Base-by-base conservation (phyloP, 2,797 vertebrate species). In the Remorina albescens region DNA sequence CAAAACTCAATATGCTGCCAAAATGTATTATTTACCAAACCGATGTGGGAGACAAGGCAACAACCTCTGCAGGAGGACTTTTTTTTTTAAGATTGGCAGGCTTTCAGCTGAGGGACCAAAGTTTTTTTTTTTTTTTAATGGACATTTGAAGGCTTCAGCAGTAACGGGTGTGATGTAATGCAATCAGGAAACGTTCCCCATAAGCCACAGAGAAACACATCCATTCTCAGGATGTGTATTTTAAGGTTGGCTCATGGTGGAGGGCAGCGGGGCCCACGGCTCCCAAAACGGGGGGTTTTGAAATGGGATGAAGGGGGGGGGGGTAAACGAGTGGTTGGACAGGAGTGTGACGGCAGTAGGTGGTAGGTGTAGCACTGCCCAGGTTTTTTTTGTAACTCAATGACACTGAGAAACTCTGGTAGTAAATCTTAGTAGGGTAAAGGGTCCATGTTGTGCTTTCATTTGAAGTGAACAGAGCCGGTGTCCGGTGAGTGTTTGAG, bases 181-280 rank as follows among this genome's bases (percentile, higher is more conserved):
- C 74, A 69, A 86, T 82, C 75, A 88, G 88, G 78, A 90, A 89
- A 87, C 60, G 75, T 80, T 85, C 83, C 21, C 47, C 71, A 65
- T 87, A 73, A 83, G 80, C 66, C 42, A 8, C 30, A 1, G 64
- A 79, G 85, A 84, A 88, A 85, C 63, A 5, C 80, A 85, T 82
- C 83, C 82, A 74, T 72, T 71, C 74, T 79, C 80, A 87, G 66
- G 83, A 83, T 81, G 87, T 86, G 78, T 93, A 90, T 90, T 93
- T 93, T 90, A 89, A 86, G 86, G 71, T 69, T 86, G 83, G 78
- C 82, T 85, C 70, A 63, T 11, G 37, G 62, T 47, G 0, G 34
- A 60, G 26, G 68, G 62, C 61, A 65, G 74, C 57, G 69, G 65
- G 83, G 80, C 82, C 82, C 69, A 51, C 32, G 30, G 62, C 74